Evolutionary conservation across 64 coral and sea anemone species (phyloP).

Genomic region (Actinia tenebrosa): DNA sequence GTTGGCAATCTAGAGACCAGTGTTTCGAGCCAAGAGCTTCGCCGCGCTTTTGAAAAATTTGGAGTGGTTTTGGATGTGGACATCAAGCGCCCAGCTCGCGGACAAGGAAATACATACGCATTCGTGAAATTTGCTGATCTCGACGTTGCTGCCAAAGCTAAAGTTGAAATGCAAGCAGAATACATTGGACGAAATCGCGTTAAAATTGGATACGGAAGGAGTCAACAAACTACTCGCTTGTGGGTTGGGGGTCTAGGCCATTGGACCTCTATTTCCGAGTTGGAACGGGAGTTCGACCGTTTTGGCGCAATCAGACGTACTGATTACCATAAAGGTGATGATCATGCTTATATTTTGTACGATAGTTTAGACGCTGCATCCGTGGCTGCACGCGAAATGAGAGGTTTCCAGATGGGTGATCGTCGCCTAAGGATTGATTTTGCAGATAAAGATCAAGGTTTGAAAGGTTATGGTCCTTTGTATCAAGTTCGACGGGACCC

Average conservation of each 20-base stretch:
- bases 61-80: conserved; percentile 96
- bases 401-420: conserved; percentile 90
- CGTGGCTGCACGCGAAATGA: conserved; percentile 99
- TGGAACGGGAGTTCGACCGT: conserved; percentile 96
- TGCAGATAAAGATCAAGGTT: conserved; percentile 98
- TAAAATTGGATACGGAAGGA: conserved; percentile 97
- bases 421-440: conserved; percentile 97
- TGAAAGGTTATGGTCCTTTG: conserved; percentile 49
- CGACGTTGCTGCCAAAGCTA: conserved; percentile 95
- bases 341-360: conserved; percentile 99
- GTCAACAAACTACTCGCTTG: conserved; percentile 96
- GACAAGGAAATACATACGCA: conserved; percentile 97
- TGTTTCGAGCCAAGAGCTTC: conserved; percentile 87
- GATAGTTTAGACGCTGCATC: conserved; percentile 99
- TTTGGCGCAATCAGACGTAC: conserved; percentile 97
- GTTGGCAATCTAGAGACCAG: conserved; percentile 94
- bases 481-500: conserved; percentile 67
- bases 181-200: conserved; percentile 90
- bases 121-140: conserved; percentile 99
- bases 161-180: conserved; percentile 93
- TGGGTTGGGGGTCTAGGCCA: conserved; percentile 95
- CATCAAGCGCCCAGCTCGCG: conserved; percentile 94
- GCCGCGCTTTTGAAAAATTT: conserved; percentile 92
- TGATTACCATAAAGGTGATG: conserved; percentile 95
- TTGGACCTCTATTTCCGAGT: conserved; percentile 88